Base-by-base conservation (phyloP, 2,113 vertebrate species). In the Colinus virginianus region DNA sequence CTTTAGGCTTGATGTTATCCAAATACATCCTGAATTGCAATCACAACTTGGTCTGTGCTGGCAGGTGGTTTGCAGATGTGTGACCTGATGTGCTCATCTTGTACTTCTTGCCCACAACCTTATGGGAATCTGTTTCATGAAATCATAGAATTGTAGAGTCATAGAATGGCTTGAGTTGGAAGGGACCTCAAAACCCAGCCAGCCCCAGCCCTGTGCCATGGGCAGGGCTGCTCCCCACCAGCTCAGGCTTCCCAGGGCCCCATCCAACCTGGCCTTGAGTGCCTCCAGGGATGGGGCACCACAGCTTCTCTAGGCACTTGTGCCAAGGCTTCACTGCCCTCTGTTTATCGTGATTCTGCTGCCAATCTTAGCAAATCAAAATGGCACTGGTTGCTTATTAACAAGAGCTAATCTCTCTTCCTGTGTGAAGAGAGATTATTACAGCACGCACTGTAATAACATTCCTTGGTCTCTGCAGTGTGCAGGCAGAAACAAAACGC, bases 1-100 rank as follows among this genome's bases (percentile, higher is more conserved):
- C 51, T 53, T 53, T 53, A 53, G 28, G 51, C 51, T 30, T 53
- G 51, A 53, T 30, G 95, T 98, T 98, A 98, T 56, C 98, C 98
- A 82, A 74, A 98, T 32, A 98, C 97, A 70, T 99, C 98, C 36
- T 99, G 98, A 83, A 99, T 98, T 56, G 99, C 97, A 71, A 98
- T 96, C 67, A 98, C 69, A 4, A 98, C 98, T 87, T 97, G 98
- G 56, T 98, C 97, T 5, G 97, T 90, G 5, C 92, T 71, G 13
- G 66, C 18, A 1, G 95, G 53, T 34, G 97, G 97, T 72, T 97
- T 98, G 66, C 97, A 98, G 30, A 98, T 34, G 15, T 98, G 98
- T 3, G 96, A 97, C 68, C 96, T 96, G 91, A 97, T 97, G 93
- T 99, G 98, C 83, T 98, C 97, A 11, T 98, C 97, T 90, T 98